Evolutionary conservation across 37 sponge, comb jelly and placozoan genomes (phyloP).

Genomic region (Tethya wilhelma): DNA sequence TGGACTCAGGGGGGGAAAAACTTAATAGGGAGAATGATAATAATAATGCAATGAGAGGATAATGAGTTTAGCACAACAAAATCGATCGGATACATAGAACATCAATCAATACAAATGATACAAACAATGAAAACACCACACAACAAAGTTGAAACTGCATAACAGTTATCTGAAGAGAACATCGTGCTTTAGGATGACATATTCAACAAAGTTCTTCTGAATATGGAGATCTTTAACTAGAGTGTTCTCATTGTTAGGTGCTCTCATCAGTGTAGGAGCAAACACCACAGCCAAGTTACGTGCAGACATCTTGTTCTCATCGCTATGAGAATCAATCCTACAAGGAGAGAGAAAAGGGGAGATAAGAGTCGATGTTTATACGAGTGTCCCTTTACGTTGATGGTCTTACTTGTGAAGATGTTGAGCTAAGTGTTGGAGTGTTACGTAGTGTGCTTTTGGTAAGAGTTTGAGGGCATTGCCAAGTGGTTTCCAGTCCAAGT

Average conservation of each 20-base stretch:
- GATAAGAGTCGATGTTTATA: not conserved
- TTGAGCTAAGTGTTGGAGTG: slow-evolving; percentile 39
- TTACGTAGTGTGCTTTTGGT: slow-evolving; percentile 65
- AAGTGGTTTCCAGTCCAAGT: slow-evolving; percentile 22
- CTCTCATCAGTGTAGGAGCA: slow-evolving; percentile 79
- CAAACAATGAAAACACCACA: not conserved
- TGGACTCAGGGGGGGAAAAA: no score
- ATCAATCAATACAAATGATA: no score
- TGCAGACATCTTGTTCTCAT: slow-evolving; percentile 70
- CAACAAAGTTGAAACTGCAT: not conserved
- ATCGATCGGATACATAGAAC: no score
- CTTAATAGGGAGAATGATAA: no score
- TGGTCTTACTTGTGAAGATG: slow-evolving; percentile 52
- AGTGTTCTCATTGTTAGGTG: not conserved
- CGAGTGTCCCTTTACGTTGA: not conserved
- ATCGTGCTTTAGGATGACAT: slow-evolving; percentile 35
- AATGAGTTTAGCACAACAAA: no score
- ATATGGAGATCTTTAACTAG: slow-evolving; percentile 45
- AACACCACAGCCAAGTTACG: slow-evolving; percentile 78
- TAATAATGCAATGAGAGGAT: no score
- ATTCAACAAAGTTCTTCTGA: slow-evolving; percentile 50
- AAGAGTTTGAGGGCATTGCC: slow-evolving; percentile 30
- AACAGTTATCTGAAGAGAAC: slow-evolving; percentile 20
- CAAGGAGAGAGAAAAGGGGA: no score
- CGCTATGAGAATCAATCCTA: slow-evolving; percentile 47